These are phyloP conservation scores for Pyrrhia umbra DNA, from an alignment of 2,888 invertebrate genomes.

Conservation along the genomic window DNA sequence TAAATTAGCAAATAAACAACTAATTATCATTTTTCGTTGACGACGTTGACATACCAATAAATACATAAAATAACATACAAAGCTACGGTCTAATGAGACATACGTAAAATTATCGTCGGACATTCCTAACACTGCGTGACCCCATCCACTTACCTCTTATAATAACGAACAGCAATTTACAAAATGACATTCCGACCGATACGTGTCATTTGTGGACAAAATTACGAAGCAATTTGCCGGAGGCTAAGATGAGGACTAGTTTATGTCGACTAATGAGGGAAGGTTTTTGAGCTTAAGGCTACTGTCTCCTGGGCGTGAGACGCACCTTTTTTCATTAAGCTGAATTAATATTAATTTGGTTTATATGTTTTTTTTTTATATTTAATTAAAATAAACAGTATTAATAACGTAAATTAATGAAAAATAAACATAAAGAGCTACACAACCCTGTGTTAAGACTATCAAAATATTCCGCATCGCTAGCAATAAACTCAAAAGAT, in stretches of 20 bases:
- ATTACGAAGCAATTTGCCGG: constrained; percentile 78
- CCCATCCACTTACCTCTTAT: constrained; percentile 75
- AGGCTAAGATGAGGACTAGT: constrained; percentile 64
- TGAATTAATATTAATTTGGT: too few species aligned
- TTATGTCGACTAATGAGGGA: constrained; percentile 58
- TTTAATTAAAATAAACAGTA: too few species aligned
- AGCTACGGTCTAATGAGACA: constrained; percentile 56
- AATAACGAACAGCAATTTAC: constrained; percentile 78
- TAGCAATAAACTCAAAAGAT: not conserved
- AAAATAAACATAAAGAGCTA: too few species aligned
- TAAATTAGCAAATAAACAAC: not conserved
- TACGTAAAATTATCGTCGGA: constrained; percentile 52
- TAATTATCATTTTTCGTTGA: too few species aligned
- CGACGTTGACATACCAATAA: constrained; percentile 26
- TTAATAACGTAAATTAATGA: too few species aligned
- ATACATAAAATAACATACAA: constrained; percentile 28
- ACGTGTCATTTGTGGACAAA: constrained; percentile 80
- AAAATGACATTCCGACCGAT: constrained; percentile 85
- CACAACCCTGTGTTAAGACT: too few species aligned
- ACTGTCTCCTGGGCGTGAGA: constrained; percentile 37
- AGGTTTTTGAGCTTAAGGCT: constrained; percentile 53
- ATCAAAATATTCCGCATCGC: not conserved
- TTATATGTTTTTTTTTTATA: too few species aligned
- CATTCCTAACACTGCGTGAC: constrained; percentile 82
- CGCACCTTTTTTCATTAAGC: not conserved